These are phyloP conservation scores for Stegophylla sp. DNA, from an alignment of 2,888 invertebrate genomes.

Conservation along the genomic window DNA sequence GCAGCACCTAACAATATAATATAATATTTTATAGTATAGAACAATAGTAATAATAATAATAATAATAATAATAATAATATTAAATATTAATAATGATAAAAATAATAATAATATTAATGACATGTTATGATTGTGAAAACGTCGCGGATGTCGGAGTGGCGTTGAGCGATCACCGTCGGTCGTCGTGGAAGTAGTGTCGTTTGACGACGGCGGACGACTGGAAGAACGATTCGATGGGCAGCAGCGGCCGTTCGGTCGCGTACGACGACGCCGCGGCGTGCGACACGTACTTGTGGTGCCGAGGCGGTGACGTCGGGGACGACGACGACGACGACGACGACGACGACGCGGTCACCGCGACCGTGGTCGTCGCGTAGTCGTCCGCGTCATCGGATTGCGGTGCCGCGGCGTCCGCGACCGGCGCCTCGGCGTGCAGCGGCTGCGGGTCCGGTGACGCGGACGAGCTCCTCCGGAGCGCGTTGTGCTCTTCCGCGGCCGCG, in stretches of 20 bases:
- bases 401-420: constrained; percentile 47
- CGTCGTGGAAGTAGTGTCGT: constrained; percentile 14
- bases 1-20: no score
- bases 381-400: constrained; percentile 58
- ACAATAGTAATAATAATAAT: not conserved
- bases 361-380: constrained; percentile 54
- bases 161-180: constrained; percentile 10
- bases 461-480: constrained; percentile 39
- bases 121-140: constrained; percentile 25
- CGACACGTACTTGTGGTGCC: constrained; percentile 63
- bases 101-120: not conserved
- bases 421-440: constrained; percentile 17
- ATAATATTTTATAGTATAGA: no score
- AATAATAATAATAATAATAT: not conserved
- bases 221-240: constrained; percentile 83
- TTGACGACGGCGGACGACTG: constrained; percentile 67
- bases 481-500: constrained; percentile 60
- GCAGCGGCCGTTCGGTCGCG: constrained; percentile 79
- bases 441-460: not conserved
- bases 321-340: not conserved
- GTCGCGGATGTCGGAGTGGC: not conserved
- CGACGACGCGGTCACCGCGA: constrained; percentile 40
- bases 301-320: constrained; percentile 67
- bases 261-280: constrained; percentile 67
- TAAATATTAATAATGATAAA: not conserved